These are phyloP conservation scores for Drosophila prosaltans DNA, from an alignment of 1,140 invertebrate genomes.

Conservation along the genomic window DNA sequence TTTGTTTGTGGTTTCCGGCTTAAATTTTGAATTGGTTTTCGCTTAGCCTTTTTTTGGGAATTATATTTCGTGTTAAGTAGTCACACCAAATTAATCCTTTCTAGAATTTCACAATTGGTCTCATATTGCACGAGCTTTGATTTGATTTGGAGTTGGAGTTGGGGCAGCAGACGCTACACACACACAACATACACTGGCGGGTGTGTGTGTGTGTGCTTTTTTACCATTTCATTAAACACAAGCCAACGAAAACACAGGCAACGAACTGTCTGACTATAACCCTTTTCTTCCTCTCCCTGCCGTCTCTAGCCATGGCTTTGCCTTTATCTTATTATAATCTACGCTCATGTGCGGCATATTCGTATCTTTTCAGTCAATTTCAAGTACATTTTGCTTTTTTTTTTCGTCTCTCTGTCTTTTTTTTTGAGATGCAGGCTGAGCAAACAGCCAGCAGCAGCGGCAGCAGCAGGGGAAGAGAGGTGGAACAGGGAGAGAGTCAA, in stretches of 20 bases:
- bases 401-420: background rate
- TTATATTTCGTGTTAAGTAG: slow-evolving; percentile 11
- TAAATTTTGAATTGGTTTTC: background rate
- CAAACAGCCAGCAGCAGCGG: slow-evolving; percentile 57
- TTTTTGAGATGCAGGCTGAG: slow-evolving; percentile 45
- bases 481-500: slow-evolving; percentile 44
- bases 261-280: slow-evolving; percentile 45
- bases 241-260: slow-evolving; percentile 34
- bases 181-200: slow-evolving; percentile 9
- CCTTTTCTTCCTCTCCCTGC: slow-evolving; percentile 35
- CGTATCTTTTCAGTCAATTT: slow-evolving; percentile 77
- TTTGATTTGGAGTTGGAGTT: slow-evolving; percentile 39
- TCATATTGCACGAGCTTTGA: slow-evolving; percentile 46
- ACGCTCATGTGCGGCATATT: slow-evolving; percentile 77
- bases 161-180: slow-evolving; percentile 34
- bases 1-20: background rate
- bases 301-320: slow-evolving; percentile 24
- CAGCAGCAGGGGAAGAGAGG: slow-evolving; percentile 18
- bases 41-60: background rate
- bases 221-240: slow-evolving; percentile 45
- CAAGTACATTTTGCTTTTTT: slow-evolving; percentile 69
- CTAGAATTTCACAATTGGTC: slow-evolving; percentile 22
- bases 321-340: slow-evolving; percentile 77
- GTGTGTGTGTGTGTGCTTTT: slow-evolving; percentile 37
- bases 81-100: slow-evolving; percentile 27